Evolutionary conservation across 2,113 vertebrate genomes (phyloP).

Genomic region (Channa maculata): DNA sequence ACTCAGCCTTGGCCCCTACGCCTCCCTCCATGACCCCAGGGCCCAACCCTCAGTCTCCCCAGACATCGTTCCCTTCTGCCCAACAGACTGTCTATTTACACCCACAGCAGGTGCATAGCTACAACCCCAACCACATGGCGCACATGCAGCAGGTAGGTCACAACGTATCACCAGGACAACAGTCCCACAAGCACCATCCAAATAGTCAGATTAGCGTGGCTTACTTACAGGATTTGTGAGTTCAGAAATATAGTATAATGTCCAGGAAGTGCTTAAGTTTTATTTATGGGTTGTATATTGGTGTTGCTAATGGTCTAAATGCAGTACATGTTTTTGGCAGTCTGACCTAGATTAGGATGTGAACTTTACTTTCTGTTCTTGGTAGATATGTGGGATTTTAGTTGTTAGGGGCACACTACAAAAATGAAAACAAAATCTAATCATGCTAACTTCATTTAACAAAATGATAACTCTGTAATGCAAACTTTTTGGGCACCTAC

Average conservation of each 20-base stretch:
- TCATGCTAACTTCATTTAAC: too few species aligned
- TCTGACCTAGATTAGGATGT: background rate
- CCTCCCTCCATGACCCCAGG: slow-evolving; percentile 97
- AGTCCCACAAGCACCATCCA: background rate
- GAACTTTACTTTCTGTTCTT: background rate
- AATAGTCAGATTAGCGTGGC: background rate
- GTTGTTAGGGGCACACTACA: too few species aligned
- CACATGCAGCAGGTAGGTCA: slow-evolving; percentile 94
- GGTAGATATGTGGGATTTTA: background rate
- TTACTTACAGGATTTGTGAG: background rate
- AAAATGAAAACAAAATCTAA: too few species aligned
- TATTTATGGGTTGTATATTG: slow-evolving; percentile 25
- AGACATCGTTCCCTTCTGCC: slow-evolving; percentile 93
- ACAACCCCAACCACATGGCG: slow-evolving; percentile 96
- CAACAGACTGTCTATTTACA: slow-evolving; percentile 98
- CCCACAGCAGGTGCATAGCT: slow-evolving; percentile 95
- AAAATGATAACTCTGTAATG: too few species aligned
- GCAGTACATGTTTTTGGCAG: slow-evolving; percentile 11
- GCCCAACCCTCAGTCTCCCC: slow-evolving; percentile 96
- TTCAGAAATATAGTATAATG: slow-evolving; percentile 16
- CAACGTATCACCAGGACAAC: background rate
- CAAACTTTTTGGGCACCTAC: too few species aligned
- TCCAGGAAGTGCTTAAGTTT: slow-evolving; percentile 37
- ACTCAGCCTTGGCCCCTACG: slow-evolving; percentile 93
- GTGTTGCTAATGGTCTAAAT: background rate